A percentile compares a stretch with the other conserved stretches of the same genome.
Evolutionary conservation across 1,140 invertebrate species (phyloP).

Genomic region (Apis florea): DNA sequence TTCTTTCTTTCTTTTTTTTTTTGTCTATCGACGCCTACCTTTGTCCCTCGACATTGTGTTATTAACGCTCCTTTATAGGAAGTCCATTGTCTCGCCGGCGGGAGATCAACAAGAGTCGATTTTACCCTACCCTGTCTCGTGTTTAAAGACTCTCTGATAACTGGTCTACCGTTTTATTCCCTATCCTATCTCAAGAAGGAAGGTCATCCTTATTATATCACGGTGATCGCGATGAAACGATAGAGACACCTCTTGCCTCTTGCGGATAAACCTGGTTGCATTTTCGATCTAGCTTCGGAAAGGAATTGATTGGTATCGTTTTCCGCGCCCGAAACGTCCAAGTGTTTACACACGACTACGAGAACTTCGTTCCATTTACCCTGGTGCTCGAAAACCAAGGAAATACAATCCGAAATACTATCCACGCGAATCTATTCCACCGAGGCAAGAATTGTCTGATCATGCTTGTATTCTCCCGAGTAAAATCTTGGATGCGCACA

Average conservation of each 20-base stretch:
- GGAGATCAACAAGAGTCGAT: constrained; percentile 27
- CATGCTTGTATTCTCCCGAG: background rate
- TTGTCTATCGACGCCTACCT: background rate
- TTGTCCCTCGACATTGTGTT: constrained; percentile 5
- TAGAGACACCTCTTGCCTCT: background rate
- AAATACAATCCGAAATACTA: constrained; percentile 20
- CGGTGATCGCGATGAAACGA: background rate
- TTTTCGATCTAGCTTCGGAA: background rate
- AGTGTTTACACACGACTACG: background rate
- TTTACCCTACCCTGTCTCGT: background rate
- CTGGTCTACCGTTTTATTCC: background rate
- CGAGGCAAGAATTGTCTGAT: constrained; percentile 16
- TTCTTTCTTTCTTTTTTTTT: background rate
- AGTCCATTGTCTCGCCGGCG: background rate
- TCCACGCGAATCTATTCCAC: background rate
- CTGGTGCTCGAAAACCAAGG: background rate
- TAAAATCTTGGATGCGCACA: background rate
- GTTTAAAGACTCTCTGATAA: constrained; percentile 1
- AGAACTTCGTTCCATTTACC: background rate
- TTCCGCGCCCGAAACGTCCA: too few relatives aligned
- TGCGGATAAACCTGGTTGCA: background rate
- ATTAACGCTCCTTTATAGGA: constrained; percentile 18
- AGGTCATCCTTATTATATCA: background rate
- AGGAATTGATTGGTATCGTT: background rate
- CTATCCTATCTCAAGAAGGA: background rate